Evolutionary conservation across 2,113 vertebrate species (phyloP), one percentile per base, ranked within the genome.

Genomic region (Brachyhypopomus gauderio): DNA sequence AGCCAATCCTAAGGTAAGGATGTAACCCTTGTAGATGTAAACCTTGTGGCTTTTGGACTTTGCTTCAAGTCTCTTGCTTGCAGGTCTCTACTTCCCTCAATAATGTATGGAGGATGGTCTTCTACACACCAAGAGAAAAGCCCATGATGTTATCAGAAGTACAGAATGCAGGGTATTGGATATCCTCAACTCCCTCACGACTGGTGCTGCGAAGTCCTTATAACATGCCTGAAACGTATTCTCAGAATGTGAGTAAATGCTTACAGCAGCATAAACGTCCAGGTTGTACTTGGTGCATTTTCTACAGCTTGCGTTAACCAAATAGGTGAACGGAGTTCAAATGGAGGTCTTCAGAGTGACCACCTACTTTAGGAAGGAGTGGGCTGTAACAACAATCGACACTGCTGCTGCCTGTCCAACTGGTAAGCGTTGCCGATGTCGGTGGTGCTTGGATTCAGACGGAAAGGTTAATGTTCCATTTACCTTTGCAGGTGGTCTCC

Each of bases 321-420:
- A 17, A 36, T 75, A 96, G 95, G 91, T 92, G 74, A 89, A 83
- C 81, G 92, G 93, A 19, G 60, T 95, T 30, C 88, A 88, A 1
- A 95, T 96, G 91, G 90, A 90, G 62, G 41, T 93, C 2, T 79
- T 97, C 22, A 94, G 86, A 78, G 93, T 93, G 3, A 94, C 90
- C 4, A 85, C 48, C 0, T 93, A 93, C 88, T 94, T 94, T 83
- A 95, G 90, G 56, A 70, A 88, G n/a, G 25, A 0, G 0, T 90
- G 91, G 91, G 79, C 91, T 62, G 87, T 93, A 48, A 77, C 91
- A 11, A 74, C 90, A 82, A 87, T 92, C 30, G 89, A 94, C 20
- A 87, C 90, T 75, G 71, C 90, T 77, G 58, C 89, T 34, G 89
- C 88, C 0, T 94, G 92, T 76, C 85, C 85, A 58, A 78, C 58